Percentiles rank a stretch among this genome's conserved stretches.
phyloP scores from a whole-genome alignment of 2,113 vertebrate genomes.

The Indicator indicator region DNA sequence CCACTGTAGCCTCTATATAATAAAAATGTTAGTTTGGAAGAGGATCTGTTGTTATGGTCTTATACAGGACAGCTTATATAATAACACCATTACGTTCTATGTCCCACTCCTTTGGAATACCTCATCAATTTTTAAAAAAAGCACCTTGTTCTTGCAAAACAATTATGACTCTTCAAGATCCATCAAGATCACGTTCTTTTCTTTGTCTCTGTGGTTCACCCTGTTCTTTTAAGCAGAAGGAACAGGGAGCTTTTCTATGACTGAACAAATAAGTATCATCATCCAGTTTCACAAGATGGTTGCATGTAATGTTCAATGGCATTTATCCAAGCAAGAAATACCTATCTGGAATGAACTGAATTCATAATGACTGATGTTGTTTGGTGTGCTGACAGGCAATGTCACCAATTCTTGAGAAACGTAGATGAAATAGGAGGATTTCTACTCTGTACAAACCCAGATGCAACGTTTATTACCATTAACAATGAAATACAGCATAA shows the following conservation, averaged over 20 bases:
- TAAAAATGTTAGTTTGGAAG: background rate
- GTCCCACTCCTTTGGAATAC: background rate
- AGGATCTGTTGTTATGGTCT: background rate
- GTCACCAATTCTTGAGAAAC: background rate
- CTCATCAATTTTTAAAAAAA: background rate
- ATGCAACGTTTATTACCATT: background rate
- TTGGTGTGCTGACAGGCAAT: background rate
- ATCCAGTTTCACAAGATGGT: background rate
- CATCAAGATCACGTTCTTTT: background rate
- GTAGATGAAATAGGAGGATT: background rate
- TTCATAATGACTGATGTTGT: background rate
- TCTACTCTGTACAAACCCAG: background rate
- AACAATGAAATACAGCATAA: background rate
- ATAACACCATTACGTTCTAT: background rate
- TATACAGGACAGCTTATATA: background rate
- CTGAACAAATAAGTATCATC: background rate
- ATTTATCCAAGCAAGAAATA: background rate
- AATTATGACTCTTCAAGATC: background rate
- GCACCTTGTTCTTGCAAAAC: background rate
- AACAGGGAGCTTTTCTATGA: background rate
- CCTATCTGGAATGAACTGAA: background rate
- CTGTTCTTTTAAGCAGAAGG: background rate
- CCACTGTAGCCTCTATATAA: background rate
- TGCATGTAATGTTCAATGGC: background rate
- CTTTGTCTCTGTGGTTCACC: background rate